These are phyloP conservation scores for Rhyacophila evoluta DNA, from an alignment of 2,888 invertebrate species.

Conservation along the genomic window DNA sequence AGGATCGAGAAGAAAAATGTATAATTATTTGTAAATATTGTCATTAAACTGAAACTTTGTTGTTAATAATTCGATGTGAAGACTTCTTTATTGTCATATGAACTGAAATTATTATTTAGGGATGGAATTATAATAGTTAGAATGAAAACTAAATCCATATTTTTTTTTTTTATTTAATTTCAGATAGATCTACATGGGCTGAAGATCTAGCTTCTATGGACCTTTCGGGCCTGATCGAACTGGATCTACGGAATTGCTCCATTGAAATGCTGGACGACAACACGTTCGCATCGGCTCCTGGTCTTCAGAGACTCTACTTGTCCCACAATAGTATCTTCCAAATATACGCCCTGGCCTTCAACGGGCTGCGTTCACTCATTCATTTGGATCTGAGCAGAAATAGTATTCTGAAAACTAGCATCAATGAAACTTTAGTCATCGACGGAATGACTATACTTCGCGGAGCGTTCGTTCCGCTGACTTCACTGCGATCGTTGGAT, in stretches of 20 bases:
- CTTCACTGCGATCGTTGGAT: conserved; percentile 61
- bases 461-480: conserved; percentile 59
- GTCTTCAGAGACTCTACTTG: conserved; percentile 67
- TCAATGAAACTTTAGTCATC: conserved; percentile 48
- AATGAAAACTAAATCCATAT: too few relatives aligned
- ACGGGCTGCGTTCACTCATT: conserved; percentile 60
- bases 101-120: too few relatives aligned
- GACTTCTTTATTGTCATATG: too few relatives aligned
- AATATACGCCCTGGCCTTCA: conserved; percentile 63
- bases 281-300: conserved; percentile 65
- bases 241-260: conserved; percentile 71
- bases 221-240: conserved; percentile 63
- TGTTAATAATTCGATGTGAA: too few relatives aligned
- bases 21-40: too few relatives aligned
- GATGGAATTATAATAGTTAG: too few relatives aligned
- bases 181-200: conserved; percentile 48
- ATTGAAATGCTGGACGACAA: conserved; percentile 64
- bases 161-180: too few relatives aligned
- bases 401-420: conserved; percentile 56
- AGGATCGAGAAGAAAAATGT: too few relatives aligned
- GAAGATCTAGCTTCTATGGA: conserved; percentile 43
- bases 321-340: conserved; percentile 68
- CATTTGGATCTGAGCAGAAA: conserved; percentile 72
- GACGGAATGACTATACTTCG: conserved; percentile 60
- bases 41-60: too few relatives aligned